A percentile compares a stretch with the other conserved stretches of the same genome.
Evolutionary conservation across 2,113 vertebrate genomes (phyloP).

Genomic region (Seriola quinqueradiata): DNA sequence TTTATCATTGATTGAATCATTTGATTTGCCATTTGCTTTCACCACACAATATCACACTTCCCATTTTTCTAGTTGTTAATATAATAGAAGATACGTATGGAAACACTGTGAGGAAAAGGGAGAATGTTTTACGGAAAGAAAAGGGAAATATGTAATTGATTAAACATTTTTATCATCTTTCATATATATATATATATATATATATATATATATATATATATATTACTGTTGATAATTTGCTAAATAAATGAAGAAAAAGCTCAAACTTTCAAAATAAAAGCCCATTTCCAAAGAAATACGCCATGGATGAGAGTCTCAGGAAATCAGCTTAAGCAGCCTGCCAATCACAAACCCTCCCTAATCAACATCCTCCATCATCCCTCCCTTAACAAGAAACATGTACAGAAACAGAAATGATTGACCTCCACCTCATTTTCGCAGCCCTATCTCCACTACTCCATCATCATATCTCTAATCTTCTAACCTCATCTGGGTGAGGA

Average conservation of each 20-base stretch:
- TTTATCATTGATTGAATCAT: neutral
- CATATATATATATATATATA: no score
- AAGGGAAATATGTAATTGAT: no score
- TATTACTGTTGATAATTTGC: neutral
- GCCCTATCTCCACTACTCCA: slow-evolving; percentile 2
- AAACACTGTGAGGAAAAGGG: no score
- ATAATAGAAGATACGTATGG: no score
- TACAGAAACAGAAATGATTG: slow-evolving; percentile 7
- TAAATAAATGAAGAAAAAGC: no score
- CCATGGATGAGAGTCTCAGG: neutral
- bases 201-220: no score
- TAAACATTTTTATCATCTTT: no score
- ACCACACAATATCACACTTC: neutral
- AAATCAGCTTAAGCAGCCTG: neutral
- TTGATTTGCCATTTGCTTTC: neutral
- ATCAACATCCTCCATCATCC: neutral
- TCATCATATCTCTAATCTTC: slow-evolving; percentile 14
- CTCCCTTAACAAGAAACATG: slow-evolving; percentile 17
- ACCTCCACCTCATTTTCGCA: slow-evolving; percentile 7
- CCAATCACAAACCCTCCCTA: neutral
- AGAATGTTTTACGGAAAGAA: no score
- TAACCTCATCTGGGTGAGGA: neutral
- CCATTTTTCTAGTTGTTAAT: neutral
- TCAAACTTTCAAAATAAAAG: neutral
- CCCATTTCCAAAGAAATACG: neutral